Conservation (phyloP, 1,140 invertebrate species). For the Drosophila pseudoananassae region DNA sequence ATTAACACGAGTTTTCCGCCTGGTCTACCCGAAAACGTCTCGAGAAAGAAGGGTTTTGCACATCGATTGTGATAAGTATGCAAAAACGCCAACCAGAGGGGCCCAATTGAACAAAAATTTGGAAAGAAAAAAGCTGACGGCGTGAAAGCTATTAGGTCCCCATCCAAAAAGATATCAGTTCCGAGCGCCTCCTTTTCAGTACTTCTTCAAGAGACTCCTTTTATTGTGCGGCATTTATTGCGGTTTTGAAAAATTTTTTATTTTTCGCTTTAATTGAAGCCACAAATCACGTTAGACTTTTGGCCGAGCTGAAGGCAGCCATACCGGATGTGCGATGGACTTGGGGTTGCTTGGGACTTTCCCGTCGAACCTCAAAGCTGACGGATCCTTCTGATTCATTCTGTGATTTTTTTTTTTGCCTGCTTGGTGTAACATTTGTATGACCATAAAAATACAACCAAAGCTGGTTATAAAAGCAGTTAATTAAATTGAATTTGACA, state of each 20-base stretch:
- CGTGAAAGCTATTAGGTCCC: not conserved
- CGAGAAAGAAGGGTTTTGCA: not conserved
- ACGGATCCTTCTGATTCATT: slow-evolving; percentile 10
- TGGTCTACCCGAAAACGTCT: too few species aligned
- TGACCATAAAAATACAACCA: slow-evolving; percentile 42
- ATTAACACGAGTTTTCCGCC: slow-evolving; percentile 16
- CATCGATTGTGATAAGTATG: slow-evolving; percentile 63
- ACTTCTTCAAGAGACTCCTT: slow-evolving; percentile 18
- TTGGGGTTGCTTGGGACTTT: slow-evolving; percentile 54
- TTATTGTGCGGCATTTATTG: slow-evolving; percentile 78
- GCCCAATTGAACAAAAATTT: slow-evolving; percentile 30
- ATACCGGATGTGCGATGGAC: slow-evolving; percentile 1
- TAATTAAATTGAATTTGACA: slow-evolving; percentile 71
- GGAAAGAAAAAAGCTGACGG: slow-evolving; percentile 6
- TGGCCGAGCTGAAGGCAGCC: slow-evolving; percentile 1
- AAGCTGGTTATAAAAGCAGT: slow-evolving; percentile 64
- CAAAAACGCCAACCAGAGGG: slow-evolving; percentile 34
- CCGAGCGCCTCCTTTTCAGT: too few species aligned
- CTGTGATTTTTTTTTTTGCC: slow-evolving; percentile 18
- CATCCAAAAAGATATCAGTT: not conserved
- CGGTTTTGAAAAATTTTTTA: slow-evolving; percentile 43
- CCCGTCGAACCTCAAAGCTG: slow-evolving; percentile 2
- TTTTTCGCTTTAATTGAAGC: slow-evolving; percentile 9
- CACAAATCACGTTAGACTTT: slow-evolving; percentile 36
- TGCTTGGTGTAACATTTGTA: slow-evolving; percentile 39